Evolutionary conservation across 2,888 invertebrate genomes (phyloP), one percentile per base, ranked within the genome.

Genomic region (Ptychoptera contaminata): DNA sequence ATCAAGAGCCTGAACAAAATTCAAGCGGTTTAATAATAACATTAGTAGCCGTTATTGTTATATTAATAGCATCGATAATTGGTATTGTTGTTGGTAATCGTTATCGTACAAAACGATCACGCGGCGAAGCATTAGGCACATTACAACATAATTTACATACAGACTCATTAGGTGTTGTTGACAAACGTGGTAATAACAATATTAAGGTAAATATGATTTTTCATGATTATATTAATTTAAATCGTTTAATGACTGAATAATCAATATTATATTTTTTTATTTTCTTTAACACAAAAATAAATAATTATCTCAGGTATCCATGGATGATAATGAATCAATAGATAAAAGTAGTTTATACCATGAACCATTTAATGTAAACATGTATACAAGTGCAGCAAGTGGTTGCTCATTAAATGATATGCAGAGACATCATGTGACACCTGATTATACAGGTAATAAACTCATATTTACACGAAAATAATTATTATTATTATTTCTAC

Each of bases 21-120:
- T 64, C 65, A 49, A 75, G 78, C 54, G 77, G 77, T 50, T 68
- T 76, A 53, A 72, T 81, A 56, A 79, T 81, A 55, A 79, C 80
- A 42, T 68, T 83, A 54, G 76, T 79, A 37, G 79, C 80, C 43
- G 77, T 82, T 54, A 80, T 83, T 55, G 67, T 82, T 50, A 68
- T 83, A 56, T 70, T 82, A 47, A 71, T 79, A 50, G 76, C 74
- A 39, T 76, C 79, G 49, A 80, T 82, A 59, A 68, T 76, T 52
- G 74, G 82, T 62, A 79, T 83, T 63, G 74, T 79, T 54, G 72
- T 76, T 51, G 74, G 82, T 62, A 79, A 83, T 63, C 74, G 79
- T 54, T 72, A 76, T 51, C 67, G 77, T 51, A 77, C 76, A 59
- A 73, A 76, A 54, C 69, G 72, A 43, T 60, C 60, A 47, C 63